These are phyloP conservation scores for Smittia sp. DNA, from an alignment of 2,888 invertebrate genomes.

Conservation along the genomic window DNA sequence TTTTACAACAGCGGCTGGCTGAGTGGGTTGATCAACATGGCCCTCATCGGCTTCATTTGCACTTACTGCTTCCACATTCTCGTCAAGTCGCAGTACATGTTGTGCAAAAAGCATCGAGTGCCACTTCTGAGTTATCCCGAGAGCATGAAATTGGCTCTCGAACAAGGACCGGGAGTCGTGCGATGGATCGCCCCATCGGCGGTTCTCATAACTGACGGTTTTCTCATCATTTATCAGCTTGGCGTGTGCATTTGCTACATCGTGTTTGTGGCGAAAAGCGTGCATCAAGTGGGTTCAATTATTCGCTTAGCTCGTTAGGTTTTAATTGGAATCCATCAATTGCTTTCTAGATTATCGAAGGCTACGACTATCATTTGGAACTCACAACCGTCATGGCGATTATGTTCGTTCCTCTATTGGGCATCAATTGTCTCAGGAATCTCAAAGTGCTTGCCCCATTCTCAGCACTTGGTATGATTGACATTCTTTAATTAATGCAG, in stretches of 20 bases:
- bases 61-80: constrained; percentile 87
- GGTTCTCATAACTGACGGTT: constrained; percentile 60
- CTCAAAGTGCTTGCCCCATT: constrained; percentile 79
- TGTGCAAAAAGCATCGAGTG: constrained; percentile 65
- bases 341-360: constrained; percentile 55
- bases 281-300: constrained; percentile 56
- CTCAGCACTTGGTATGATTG: constrained; percentile 60
- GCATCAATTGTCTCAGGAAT: constrained; percentile 70
- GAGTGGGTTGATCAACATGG: constrained; percentile 68
- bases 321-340: neutral
- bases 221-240: constrained; percentile 77
- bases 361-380: constrained; percentile 52
- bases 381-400: constrained; percentile 65
- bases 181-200: constrained; percentile 61
- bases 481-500: neutral
- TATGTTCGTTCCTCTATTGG: constrained; percentile 64
- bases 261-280: constrained; percentile 71
- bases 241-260: constrained; percentile 87
- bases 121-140: constrained; percentile 81
- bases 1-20: constrained; percentile 73
- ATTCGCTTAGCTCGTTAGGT: neutral
- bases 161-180: constrained; percentile 67
- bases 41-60: constrained; percentile 73
- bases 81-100: constrained; percentile 59
- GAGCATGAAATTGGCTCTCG: constrained; percentile 75